Evolutionary conservation across 2,888 invertebrate genomes (phyloP), one percentile per base, ranked within the genome.

Genomic region (Mesorhabditis spiculigera): DNA sequence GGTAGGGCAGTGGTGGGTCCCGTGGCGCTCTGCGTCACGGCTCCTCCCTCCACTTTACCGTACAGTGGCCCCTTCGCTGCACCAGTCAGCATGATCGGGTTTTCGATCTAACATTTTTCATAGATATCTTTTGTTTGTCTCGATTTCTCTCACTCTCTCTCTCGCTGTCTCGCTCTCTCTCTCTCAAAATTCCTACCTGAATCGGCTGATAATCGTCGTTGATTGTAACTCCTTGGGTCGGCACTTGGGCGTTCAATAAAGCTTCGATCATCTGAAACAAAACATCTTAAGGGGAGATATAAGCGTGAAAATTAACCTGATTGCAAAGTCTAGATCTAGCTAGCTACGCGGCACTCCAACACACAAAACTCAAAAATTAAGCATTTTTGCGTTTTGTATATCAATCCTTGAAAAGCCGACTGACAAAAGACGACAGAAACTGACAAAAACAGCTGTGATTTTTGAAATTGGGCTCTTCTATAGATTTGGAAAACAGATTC

Each of bases 31-130:
- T 72, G 67, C 4, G 76, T 76, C 10, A 80, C 69, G 5, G 79
- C 77, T 58, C 79, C 79, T 6, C 76, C 78, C 65, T 78, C 79
- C 4, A 77, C 77, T 45, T 78, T 78, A 68, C 79, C 79, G 69
- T 77, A 77, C 6, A 78, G 43, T 45, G 71, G 71, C 63, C 77
- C 76, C n/a, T 72, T 70, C 8, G 70, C 72, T 42, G 58, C 63
- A 16, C 72, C 75, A 3, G 77, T 75, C 3, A 61, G n/a, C 16
- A 70, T 69, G 28, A 62, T 68, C 16, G 77, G 77, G 67, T 76
- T 77, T 61, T 76, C 76, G 5, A 77, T 73, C 72, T 72, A n/a
- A 4, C 63, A 72, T 42, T 45, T 45, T n/a, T n/a, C n/a, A n/a
- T n/a, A n/a, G n/a, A n/a, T n/a, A n/a, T n/a, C n/a, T n/a, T n/a